Base-by-base conservation (phyloP, 2,113 vertebrate genomes). In the Sardina pilchardus region DNA sequence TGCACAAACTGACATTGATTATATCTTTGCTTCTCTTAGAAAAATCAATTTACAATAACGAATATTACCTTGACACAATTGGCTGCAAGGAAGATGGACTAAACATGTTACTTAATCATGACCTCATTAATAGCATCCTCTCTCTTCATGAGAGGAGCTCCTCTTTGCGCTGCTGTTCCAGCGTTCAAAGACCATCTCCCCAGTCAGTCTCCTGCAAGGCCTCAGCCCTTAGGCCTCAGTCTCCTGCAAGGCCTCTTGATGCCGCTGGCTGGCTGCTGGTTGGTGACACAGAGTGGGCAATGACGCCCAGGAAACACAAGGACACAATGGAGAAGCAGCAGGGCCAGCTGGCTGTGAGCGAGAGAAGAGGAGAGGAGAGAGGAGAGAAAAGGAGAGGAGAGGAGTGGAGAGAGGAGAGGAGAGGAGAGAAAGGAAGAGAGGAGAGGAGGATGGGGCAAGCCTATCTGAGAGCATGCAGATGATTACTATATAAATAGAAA, bases 381-480 rank as follows among this genome's bases (percentile, higher is more conserved):
- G 86, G 88, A 87, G 91, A 89, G 89, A 87, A 92, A 92, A 90
- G 88, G 87, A 90, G n/a, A n/a, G n/a, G n/a, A n/a, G n/a, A n/a
- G n/a, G n/a, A n/a, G n/a, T n/a, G 39, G 4, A 42, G 39, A 84
- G 86, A 89, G 88, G 91, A 89, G 89, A 87, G 92, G n/a, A n/a
- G n/a, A n/a, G n/a, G n/a, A n/a, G n/a, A n/a, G n/a, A n/a, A n/a
- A n/a, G n/a, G 39, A 42, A 42, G 39, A 84, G 86, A 89, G 88
- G 91, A 89, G 89, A 87, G 92, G 93, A 90, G 88, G 87, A 90
- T 81, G 56, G 88, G 91, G 42, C 26, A 63, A 30, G 43, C n/a
- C 50, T 50, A 92, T 90, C 90, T 92, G 86, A 90, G 88, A 89
- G 89, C 89, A 90, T 88, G 89, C 92, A 92, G 91, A 93, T 92